Evolutionary conservation across 2,888 invertebrate species (phyloP), one percentile per base, ranked within the genome.

Genomic region (Homarus gammarus): DNA sequence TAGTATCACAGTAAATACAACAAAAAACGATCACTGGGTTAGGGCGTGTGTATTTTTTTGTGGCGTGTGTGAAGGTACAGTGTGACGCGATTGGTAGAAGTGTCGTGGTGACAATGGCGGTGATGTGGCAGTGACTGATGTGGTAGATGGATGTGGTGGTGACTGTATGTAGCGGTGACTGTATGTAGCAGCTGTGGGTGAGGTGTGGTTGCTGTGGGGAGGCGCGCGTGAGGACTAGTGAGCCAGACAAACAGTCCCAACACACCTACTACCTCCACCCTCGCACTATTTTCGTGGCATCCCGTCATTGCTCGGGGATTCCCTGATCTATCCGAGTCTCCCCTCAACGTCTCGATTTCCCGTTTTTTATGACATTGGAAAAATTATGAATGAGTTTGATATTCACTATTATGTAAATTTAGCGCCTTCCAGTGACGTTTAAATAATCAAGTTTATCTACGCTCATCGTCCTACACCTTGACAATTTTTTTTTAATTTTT

Each of bases 251-350:
- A 8, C 10, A 8, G 18, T 2, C 56, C 56, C 44, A 8, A 44
- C 44, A 5, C 5, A 44, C 44, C 40, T 27, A 78, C 5, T 33
- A 56, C 56, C 78, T 8, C 56, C 78, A 77, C 56, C 78, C 78
- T 51, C 51, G 56, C 78, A 78, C 78, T 78, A 78, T 78, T 78
- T 78, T 78, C 33, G 78, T 78, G 78, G 31, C 56, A 33, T 8
- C 18, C 44, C 78, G 56, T 78, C 78, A 78, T 56, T 36, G 49
- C 49, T 49, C 56, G 15, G 18, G 18, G n/a, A n/a, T 12, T 12
- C 12, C 56, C 56, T 2, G 15, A 18, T 18, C 15, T 8, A 2
- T 56, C 56, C 56, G 15, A 18, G 10, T 56, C 56, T 56, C 56
- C 56, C 56, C 18, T 18, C 15, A 18, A 8, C 10, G 12, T 2